Evolutionary conservation across 2,113 vertebrate genomes (phyloP).

Genomic region (Anseranas semipalmata): DNA sequence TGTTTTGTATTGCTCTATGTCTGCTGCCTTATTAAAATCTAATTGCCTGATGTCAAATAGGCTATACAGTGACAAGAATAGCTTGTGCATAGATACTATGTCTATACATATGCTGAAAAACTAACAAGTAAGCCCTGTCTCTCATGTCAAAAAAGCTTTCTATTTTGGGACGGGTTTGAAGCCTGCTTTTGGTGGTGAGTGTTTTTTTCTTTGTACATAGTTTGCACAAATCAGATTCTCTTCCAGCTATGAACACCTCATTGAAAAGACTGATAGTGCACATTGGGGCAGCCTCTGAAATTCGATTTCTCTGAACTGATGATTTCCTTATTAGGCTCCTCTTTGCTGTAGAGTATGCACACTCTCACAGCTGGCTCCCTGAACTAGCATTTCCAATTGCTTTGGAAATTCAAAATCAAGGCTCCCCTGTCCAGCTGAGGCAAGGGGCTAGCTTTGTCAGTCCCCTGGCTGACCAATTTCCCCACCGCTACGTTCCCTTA

Average conservation of each 20-base stretch:
- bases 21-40: slow-evolving; percentile 2
- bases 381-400: background rate
- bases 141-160: slow-evolving; percentile 22
- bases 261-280: background rate
- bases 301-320: background rate
- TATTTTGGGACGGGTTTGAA: slow-evolving; percentile 6
- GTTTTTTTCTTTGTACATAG: background rate
- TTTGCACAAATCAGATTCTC: background rate
- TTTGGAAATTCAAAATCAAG: background rate
- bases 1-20: background rate
- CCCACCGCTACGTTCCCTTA: background rate
- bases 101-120: slow-evolving; percentile 31
- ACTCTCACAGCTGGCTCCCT: background rate
- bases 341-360: background rate
- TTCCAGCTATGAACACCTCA: background rate
- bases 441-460: background rate
- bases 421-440: background rate
- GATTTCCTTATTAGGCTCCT: background rate
- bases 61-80: background rate
- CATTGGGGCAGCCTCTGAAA: background rate
- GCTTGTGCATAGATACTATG: background rate
- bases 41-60: background rate
- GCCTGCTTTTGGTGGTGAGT: background rate
- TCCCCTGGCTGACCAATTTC: background rate
- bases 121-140: background rate